phyloP scores from a whole-genome alignment of 2,113 vertebrate genomes.

The Barbus barbus region DNA sequence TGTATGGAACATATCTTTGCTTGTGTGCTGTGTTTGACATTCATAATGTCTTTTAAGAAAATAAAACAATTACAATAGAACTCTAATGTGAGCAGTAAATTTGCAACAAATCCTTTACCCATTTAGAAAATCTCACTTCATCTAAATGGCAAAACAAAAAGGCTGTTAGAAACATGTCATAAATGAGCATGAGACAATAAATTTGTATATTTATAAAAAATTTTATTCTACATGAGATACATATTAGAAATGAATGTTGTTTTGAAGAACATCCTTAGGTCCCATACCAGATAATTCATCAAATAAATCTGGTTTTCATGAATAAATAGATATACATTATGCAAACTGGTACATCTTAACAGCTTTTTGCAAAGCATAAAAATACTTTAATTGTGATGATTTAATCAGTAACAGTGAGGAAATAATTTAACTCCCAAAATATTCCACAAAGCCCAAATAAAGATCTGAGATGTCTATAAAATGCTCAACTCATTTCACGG shows the following conservation, averaged over 20 bases:
- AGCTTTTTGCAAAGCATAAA: constrained; percentile 60
- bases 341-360: constrained; percentile 57
- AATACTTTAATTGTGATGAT: constrained; percentile 53
- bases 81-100: not conserved
- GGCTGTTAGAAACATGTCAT: not conserved
- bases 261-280: constrained; percentile 59
- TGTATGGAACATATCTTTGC: constrained; percentile 1
- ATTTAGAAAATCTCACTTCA: not conserved
- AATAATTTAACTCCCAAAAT: constrained; percentile 51
- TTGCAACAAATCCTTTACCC: not conserved
- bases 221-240: constrained; percentile 73
- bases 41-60: not conserved
- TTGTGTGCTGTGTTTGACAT: not conserved
- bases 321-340: constrained; percentile 70
- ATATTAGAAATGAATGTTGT: constrained; percentile 64
- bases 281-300: constrained; percentile 62
- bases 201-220: constrained; percentile 62
- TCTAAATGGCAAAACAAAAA: not conserved
- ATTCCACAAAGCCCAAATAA: constrained; percentile 38
- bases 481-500: constrained; percentile 23
- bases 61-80: not conserved
- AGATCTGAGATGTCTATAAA: constrained; percentile 43
- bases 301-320: constrained; percentile 68
- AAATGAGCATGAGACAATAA: not conserved
- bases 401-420: constrained; percentile 55